These are phyloP conservation scores for Electrophaes corylata DNA, from an alignment of 2,888 invertebrate species.

Conservation along the genomic window DNA sequence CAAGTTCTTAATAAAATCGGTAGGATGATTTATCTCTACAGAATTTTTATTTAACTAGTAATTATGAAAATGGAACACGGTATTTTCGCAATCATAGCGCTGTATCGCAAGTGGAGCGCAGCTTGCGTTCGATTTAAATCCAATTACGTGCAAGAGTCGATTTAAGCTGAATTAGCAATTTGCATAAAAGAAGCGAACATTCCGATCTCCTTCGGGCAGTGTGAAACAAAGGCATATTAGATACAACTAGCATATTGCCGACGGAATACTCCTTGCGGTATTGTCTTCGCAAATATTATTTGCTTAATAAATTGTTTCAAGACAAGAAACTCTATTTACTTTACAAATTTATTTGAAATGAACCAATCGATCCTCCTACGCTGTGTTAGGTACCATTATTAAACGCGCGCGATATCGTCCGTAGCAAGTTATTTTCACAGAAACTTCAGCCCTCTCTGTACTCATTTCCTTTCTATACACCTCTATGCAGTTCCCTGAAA, in stretches of 20 bases:
- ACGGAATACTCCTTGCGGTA: conserved; percentile 19
- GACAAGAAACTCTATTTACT: conserved; percentile 1
- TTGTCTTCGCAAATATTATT: conserved; percentile 26
- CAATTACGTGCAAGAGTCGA: conserved; percentile 43
- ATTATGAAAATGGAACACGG: conserved; percentile 25
- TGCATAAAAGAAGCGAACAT: conserved; percentile 41
- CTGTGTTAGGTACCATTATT: no score
- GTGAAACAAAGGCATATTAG: conserved; percentile 34
- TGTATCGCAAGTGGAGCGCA: conserved; percentile 32
- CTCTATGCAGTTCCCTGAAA: no score
- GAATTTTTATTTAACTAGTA: conserved; percentile 20
- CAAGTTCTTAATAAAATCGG: conserved; percentile 11
- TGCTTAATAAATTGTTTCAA: conserved; percentile 21
- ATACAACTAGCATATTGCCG: conserved; percentile 27
- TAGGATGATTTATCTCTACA: background rate
- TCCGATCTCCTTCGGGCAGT: conserved; percentile 36
- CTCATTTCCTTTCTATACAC: no score
- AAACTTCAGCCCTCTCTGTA: no score
- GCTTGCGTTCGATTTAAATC: conserved; percentile 42
- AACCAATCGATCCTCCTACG: background rate
- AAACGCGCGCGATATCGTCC: no score
- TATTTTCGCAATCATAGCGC: conserved; percentile 33
- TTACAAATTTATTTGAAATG: background rate
- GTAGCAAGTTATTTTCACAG: no score
- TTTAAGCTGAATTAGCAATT: conserved; percentile 45